Evolutionary conservation across 2,113 vertebrate genomes (phyloP), one percentile per base, ranked within the genome.

Genomic region (Sula dactylatra): DNA sequence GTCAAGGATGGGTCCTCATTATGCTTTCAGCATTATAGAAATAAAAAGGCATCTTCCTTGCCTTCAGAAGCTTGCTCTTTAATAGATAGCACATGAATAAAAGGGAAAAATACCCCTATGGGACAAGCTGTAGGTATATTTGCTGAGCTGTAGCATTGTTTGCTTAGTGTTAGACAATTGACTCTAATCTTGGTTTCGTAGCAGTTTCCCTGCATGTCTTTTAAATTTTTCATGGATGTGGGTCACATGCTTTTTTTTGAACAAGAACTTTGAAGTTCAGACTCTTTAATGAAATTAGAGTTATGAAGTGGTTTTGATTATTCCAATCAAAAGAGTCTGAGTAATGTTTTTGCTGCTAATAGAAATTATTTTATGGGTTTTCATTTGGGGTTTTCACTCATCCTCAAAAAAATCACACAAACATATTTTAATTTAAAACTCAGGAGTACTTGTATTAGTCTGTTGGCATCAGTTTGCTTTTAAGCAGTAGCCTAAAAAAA

Each of bases 381-480:
- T 82, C 70, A 85, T 61, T 79, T 56, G 62, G 62, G 27, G 32
- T 56, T 96, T 93, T 96, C 44, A 64, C 27, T 31, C 32, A 24
- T 42, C 42, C 20, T 89, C 20, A 62, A 64, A 90, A 44, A 81
- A 61, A 42, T 20, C 13, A 38, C 86, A n/a, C 4, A 70, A 50
- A 32, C 27, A 18, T n/a, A 29, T 40, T 92, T 95, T 65, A 62
- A 54, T 73, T 82, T 44, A 65, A 91, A 85, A 69, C 73, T 94
- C 44, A 62, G 18, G 58, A 85, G 29, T 80, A 26, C 70, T 80
- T 7, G 45, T 40, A 31, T 72, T 73, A 73, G 49, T 85, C 77
- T 66, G 38, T 76, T 90, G 58, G 81, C 91, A 86, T 94, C 66
- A 70, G 38, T 93, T 96, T 88, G 78, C 87, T 95, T 96, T 97